Conservation (phyloP, 2,113 vertebrate genomes). For the Semnornis frantzii region DNA sequence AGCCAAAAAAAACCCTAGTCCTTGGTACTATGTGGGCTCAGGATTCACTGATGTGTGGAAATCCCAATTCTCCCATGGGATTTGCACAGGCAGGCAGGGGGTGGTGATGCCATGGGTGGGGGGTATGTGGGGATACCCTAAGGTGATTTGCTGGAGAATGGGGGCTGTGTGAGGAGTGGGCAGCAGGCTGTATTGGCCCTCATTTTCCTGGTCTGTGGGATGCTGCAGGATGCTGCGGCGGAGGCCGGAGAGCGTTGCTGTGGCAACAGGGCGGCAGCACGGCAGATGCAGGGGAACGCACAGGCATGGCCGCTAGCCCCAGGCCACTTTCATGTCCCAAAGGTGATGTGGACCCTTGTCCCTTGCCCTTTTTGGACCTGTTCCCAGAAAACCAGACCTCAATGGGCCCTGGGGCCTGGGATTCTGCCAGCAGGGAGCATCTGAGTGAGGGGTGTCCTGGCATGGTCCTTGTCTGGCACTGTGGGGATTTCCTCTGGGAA, state of each 20-base stretch:
- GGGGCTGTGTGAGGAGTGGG: background rate
- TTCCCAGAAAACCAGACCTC: accelerated
- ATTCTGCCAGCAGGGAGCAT: background rate
- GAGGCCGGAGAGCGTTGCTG: constrained; percentile 31
- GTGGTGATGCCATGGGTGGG: accelerated
- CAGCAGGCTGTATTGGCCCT: accelerated
- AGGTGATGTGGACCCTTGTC: accelerated
- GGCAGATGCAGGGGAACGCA: background rate
- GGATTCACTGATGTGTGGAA: background rate
- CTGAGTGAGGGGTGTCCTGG: accelerated
- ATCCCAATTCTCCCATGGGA: accelerated
- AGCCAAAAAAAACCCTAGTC: background rate
- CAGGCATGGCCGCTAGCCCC: background rate
- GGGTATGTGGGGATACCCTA: accelerated
- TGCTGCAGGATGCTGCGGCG: constrained; percentile 40
- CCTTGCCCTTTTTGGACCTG: accelerated
- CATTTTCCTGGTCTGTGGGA: background rate
- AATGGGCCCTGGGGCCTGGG: accelerated
- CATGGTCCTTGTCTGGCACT: accelerated
- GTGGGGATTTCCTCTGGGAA: background rate
- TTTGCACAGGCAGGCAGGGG: accelerated
- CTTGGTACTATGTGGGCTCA: background rate
- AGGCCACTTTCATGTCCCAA: accelerated
- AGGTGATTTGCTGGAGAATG: accelerated
- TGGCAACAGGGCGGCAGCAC: constrained; percentile 30